These are phyloP conservation scores for Hermaeophaga mercurialis DNA, from an alignment of 2,888 invertebrate species.

Conservation along the genomic window DNA sequence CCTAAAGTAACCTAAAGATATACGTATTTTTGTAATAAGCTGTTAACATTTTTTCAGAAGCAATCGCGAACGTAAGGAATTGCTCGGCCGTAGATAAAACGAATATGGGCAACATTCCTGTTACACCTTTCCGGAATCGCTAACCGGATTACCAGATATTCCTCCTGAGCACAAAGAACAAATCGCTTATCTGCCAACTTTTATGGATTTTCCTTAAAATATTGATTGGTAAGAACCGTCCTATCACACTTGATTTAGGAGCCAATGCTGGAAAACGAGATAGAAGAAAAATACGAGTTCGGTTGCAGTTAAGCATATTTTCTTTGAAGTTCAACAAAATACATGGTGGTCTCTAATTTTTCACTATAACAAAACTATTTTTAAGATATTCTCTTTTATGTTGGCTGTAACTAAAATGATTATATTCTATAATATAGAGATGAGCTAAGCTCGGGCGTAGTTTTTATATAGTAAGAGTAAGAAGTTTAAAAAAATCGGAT, in stretches of 20 bases:
- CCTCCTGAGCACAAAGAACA: conserved; percentile 18
- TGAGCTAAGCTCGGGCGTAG: no score
- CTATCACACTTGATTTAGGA: conserved; percentile 28
- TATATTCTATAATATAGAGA: no score
- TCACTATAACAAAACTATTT: no score
- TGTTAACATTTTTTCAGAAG: background rate
- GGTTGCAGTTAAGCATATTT: conserved; percentile 14
- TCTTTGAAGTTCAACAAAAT: no score
- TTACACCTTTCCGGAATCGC: conserved; percentile 10
- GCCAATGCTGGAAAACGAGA: conserved; percentile 21
- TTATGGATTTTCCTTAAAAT: conserved; percentile 26
- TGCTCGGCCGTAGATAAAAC: conserved; percentile 3
- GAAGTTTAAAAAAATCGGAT: no score
- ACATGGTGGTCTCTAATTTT: no score
- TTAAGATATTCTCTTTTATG: no score
- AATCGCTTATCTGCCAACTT: conserved; percentile 24
- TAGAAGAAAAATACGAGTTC: conserved; percentile 17
- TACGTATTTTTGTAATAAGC: background rate
- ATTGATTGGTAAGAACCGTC: conserved; percentile 30
- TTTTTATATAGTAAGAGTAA: no score
- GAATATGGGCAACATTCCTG: conserved; percentile 13
- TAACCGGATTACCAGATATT: conserved; percentile 13
- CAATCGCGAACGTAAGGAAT: background rate
- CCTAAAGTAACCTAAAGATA: no score
- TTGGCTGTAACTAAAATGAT: no score